Evolutionary conservation across 2,113 vertebrate species (phyloP).

Genomic region (Rhinogobius similis): DNA sequence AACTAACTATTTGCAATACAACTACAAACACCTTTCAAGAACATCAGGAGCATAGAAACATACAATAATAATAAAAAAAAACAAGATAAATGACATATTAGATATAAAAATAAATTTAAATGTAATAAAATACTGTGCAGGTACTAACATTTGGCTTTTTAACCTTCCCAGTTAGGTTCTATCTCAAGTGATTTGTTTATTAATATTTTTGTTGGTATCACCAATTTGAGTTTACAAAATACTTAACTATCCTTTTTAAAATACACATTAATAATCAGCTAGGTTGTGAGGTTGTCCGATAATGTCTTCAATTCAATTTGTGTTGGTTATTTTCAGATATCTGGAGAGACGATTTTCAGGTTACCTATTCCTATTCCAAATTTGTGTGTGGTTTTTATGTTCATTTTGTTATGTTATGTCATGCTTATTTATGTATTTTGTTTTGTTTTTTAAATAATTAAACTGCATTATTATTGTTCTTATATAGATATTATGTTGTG

Average conservation of each 20-base stretch:
- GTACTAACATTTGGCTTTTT: no score
- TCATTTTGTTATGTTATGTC: neutral
- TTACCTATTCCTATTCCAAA: conserved; percentile 66
- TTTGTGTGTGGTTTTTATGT: conserved; percentile 16
- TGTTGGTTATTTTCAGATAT: conserved; percentile 81
- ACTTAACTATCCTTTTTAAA: neutral
- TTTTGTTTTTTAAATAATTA: no score
- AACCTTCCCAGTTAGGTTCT: neutral
- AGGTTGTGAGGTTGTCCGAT: neutral
- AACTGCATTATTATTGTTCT: neutral
- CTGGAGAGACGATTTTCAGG: conserved; percentile 88
- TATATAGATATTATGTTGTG: neutral
- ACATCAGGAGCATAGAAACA: neutral
- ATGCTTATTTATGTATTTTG: neutral
- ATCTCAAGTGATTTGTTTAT: neutral
- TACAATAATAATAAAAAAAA: no score
- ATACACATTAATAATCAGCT: neutral
- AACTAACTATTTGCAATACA: neutral
- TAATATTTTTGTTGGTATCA: neutral
- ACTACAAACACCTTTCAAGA: no score
- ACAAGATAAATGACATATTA: neutral
- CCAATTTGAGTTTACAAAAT: neutral
- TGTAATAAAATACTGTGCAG: no score
- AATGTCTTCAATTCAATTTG: conserved; percentile 7
- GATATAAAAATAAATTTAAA: no score